Base-by-base conservation (phyloP, 2,113 vertebrate species). In the Nothoprocta pentlandii region DNA sequence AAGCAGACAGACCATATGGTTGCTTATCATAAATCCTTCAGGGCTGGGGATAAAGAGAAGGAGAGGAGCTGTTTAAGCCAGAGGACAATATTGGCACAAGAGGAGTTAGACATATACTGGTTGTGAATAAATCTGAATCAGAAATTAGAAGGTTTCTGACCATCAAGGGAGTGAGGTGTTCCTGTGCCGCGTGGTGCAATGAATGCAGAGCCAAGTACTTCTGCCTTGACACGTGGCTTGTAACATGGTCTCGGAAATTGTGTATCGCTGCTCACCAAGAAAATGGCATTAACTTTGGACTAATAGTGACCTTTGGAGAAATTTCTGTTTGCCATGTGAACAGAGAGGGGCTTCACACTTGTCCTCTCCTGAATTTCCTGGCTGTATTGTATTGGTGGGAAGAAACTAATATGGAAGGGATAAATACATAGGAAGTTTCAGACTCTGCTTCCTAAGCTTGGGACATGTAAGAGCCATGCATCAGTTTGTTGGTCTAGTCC, bases 401-500 rank as follows among this genome's bases (percentile, higher is more conserved):
- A 80, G 66, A 83, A 91, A 62, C 76, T 82, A 56, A 32, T 41
- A 32, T 13, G 32, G 62, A 89, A 75, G 25, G 71, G 67, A 70
- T 47, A 82, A 64, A 83, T 69, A 78, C 73, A 90, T 78, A 74
- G 74, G 95, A 91, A 80, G 26, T 25, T 96, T 93, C 87, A 93
- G 96, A 56, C 13, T 51, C 44, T 51, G 1, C 49, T 93, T 88
- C 49, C 70, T 92, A 89, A 79, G 41, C 75, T 21, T 91, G 67
- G 67, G 47, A 90, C 2, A 4, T 36, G 7, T 46, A 90, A 91
- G 36, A 91, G 81, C 70, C 51, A 74, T 93, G 89, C 77, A 28
- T 91, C 5, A 6, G 10, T 80, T 95, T 96, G 73, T 85, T 92
- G 90, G 84, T 74, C 71, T 75, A 53, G 93, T 93, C 93, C 68